Evolutionary conservation across 2,888 invertebrate species (phyloP).

Genomic region (Ochropleura plecta): DNA sequence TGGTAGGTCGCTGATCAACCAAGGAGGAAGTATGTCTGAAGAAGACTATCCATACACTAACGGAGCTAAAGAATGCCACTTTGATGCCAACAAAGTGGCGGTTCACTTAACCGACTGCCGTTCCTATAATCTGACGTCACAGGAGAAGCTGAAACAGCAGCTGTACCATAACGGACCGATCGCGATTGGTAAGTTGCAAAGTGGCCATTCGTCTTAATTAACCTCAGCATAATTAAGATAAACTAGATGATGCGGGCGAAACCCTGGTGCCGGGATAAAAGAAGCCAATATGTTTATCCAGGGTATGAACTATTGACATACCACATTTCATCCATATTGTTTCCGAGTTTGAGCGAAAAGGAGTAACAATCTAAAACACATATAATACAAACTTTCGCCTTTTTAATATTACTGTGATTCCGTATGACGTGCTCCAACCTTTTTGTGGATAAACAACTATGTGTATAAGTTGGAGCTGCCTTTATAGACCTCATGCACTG

Average conservation of each 20-base stretch:
- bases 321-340: no score
- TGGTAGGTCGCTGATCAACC: slow-evolving; percentile 30
- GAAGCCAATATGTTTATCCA: no score
- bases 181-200: slow-evolving; percentile 26
- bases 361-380: no score
- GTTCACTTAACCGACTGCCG: slow-evolving; percentile 24
- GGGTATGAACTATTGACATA: no score
- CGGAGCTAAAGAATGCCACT: background rate
- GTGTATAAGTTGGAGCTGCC: no score
- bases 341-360: no score
- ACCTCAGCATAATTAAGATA: no score
- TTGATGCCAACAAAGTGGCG: slow-evolving; percentile 25
- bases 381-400: no score
- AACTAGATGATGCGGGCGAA: no score
- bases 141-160: slow-evolving; percentile 73
- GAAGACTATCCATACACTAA: slow-evolving; percentile 62
- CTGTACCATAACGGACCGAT: slow-evolving; percentile 42
- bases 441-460: background rate
- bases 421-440: background rate
- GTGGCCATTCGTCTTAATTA: background rate
- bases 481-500: no score
- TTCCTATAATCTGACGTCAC: slow-evolving; percentile 74
- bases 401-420: no score
- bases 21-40: slow-evolving; percentile 57
- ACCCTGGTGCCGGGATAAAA: no score